phyloP scores from a whole-genome alignment of 2,113 vertebrate genomes.

The Chloroceryle aenea region DNA sequence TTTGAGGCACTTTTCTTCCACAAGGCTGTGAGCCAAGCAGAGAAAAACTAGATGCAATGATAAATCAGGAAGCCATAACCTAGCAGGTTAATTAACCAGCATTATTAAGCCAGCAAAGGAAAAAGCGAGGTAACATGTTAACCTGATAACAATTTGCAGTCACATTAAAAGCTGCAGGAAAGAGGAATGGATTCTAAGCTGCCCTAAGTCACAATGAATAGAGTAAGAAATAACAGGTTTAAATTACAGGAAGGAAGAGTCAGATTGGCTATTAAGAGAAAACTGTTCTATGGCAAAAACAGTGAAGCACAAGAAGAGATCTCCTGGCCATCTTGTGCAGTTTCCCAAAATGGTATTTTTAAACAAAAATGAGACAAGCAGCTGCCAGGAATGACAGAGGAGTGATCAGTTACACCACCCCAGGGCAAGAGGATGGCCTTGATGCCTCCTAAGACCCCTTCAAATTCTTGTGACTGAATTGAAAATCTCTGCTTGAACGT shows the following conservation, averaged over 20 bases:
- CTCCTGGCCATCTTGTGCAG: not conserved
- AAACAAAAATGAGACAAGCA: not conserved
- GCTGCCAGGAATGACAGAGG: not conserved
- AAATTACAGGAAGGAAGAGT: not conserved
- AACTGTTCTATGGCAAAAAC: not conserved
- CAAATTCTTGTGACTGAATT: slow-evolving; percentile 9
- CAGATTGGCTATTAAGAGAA: not conserved
- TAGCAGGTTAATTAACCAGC: slow-evolving; percentile 33
- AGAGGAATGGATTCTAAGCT: slow-evolving; percentile 15
- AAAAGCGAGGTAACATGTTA: not conserved
- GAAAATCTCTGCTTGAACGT: not conserved
- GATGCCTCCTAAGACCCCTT: slow-evolving; percentile 10
- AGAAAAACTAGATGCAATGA: not conserved
- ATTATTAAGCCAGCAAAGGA: not conserved
- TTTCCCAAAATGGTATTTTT: not conserved
- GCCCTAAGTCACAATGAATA: not conserved
- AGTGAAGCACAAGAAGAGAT: not conserved
- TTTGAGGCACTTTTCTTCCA: not conserved
- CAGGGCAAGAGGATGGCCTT: not conserved
- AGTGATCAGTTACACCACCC: not conserved
- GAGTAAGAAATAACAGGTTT: slow-evolving; percentile 4
- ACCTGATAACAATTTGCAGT: not conserved
- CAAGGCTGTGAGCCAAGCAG: not conserved
- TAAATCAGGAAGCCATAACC: slow-evolving; percentile 30
- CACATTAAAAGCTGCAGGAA: not conserved